Conservation (phyloP, 2,797 vertebrate genomes). For the Hippopotamyrus pictus region DNA sequence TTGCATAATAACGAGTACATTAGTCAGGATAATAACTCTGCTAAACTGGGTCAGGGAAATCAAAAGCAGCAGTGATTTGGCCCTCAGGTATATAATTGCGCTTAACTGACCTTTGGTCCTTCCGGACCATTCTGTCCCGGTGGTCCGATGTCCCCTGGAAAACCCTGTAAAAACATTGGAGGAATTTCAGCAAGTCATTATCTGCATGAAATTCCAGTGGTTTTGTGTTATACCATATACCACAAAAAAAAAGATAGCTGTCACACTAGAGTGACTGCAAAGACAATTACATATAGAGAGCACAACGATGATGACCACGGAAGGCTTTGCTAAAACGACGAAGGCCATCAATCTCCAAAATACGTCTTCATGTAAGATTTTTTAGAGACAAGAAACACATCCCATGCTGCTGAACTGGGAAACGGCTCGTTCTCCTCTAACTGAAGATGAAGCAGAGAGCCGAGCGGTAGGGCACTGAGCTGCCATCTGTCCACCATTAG, state of each 20-base stretch:
- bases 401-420: not conserved
- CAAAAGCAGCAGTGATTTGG: not conserved
- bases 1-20: not conserved
- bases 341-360: not conserved
- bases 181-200: not conserved
- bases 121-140: conserved; percentile 87
- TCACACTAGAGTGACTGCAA: not conserved
- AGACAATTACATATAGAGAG: not conserved
- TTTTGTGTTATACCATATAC: not conserved
- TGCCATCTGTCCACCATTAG: conserved; percentile 15
- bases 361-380: not conserved
- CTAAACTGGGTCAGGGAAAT: not conserved
- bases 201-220: not conserved
- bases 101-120: conserved; percentile 78
- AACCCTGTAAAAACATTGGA: conserved; percentile 69
- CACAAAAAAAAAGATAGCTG: not conserved
- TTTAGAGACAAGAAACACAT: not conserved
- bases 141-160: conserved; percentile 88
- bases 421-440: not conserved
- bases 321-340: not conserved
- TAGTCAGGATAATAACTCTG: not conserved
- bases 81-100: not conserved
- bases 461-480: not conserved
- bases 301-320: not conserved
- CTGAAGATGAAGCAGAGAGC: not conserved